A percentile compares a stretch with the other conserved stretches of the same genome.
These are phyloP conservation scores for Colostygia pectinataria DNA, from an alignment of 2,888 invertebrate genomes.

Conservation along the genomic window DNA sequence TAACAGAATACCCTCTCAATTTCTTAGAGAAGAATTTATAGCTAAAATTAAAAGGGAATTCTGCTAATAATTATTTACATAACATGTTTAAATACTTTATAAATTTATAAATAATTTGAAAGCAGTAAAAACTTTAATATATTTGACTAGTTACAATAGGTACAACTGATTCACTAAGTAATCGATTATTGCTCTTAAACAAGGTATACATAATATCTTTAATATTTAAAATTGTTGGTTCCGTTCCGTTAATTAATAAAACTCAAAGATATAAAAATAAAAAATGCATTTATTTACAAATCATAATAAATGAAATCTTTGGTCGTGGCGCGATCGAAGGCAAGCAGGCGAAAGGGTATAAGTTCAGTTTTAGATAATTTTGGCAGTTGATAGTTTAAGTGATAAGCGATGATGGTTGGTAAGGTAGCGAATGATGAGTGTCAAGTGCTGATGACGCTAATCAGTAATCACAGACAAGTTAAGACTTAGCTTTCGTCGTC, in stretches of 20 bases:
- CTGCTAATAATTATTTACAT: constrained; percentile 11
- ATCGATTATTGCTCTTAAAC: constrained; percentile 73
- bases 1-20: constrained; percentile 27
- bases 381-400: constrained; percentile 47
- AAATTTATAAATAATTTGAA: constrained; percentile 48
- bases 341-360: constrained; percentile 51
- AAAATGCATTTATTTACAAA: constrained; percentile 63
- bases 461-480: constrained; percentile 72
- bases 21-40: constrained; percentile 9
- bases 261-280: constrained; percentile 43
- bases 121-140: constrained; percentile 60
- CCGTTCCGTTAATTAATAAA: constrained; percentile 41
- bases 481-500: constrained; percentile 76
- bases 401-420: constrained; percentile 70
- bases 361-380: constrained; percentile 41
- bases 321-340: constrained; percentile 46
- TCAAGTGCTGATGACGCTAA: constrained; percentile 67
- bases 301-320: constrained; percentile 51
- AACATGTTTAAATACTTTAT: constrained; percentile 18
- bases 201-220: constrained; percentile 56
- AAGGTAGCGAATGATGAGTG: constrained; percentile 74
- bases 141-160: constrained; percentile 61
- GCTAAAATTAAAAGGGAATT: constrained; percentile 7
- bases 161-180: constrained; percentile 56
- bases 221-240: constrained; percentile 62